Evolutionary conservation across 2,797 vertebrate species (phyloP).

Genomic region (Hydrophis major): DNA sequence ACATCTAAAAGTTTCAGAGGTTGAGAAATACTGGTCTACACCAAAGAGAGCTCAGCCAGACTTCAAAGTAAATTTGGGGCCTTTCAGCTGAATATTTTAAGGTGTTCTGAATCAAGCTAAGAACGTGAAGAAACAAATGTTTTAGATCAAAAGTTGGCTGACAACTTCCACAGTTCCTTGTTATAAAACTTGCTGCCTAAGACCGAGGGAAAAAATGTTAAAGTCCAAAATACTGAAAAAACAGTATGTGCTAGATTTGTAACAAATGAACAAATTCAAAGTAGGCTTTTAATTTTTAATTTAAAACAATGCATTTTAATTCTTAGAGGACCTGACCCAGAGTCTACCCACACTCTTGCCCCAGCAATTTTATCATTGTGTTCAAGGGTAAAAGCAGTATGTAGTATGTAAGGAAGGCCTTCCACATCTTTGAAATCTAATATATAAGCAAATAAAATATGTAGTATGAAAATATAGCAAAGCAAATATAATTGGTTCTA

Average conservation of each 20-base stretch:
- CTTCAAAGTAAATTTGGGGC: neutral
- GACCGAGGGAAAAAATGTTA: neutral
- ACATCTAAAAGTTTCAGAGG: neutral
- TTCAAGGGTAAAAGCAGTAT: neutral
- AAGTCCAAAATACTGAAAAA: neutral
- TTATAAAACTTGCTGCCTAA: neutral
- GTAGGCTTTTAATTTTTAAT: neutral
- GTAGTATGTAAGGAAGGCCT: neutral
- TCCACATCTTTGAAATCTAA: neutral
- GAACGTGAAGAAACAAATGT: neutral
- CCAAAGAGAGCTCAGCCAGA: neutral
- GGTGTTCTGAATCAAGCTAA: neutral
- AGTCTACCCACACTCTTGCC: neutral
- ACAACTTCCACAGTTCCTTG: neutral
- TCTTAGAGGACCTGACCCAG: neutral
- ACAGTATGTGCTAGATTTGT: neutral
- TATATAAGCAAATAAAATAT: neutral
- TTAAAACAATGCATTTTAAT: neutral
- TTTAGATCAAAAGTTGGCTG: neutral
- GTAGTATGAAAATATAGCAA: neutral
- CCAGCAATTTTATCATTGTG: neutral
- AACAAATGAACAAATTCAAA: neutral
- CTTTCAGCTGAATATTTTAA: neutral
- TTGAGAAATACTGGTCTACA: neutral
- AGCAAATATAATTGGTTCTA: neutral